These are phyloP conservation scores for Peucedramus taeniatus DNA, from an alignment of 2,113 vertebrate genomes.

Conservation along the genomic window DNA sequence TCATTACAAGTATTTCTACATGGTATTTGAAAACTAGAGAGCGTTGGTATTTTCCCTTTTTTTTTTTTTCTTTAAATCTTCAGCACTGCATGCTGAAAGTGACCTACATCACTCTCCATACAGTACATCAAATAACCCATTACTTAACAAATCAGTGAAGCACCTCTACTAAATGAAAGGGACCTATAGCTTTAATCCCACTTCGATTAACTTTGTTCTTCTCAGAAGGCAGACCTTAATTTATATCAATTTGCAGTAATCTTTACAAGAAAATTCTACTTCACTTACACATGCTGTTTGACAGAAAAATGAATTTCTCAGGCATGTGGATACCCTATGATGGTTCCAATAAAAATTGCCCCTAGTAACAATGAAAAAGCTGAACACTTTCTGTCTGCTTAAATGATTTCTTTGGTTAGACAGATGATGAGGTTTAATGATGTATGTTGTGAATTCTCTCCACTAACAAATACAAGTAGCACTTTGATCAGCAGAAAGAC, in stretches of 20 bases:
- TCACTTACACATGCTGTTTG: conserved; percentile 65
- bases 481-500: conserved; percentile 65
- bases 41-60: background rate
- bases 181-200: conserved; percentile 72
- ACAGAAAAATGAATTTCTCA: conserved; percentile 72
- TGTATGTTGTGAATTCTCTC: conserved; percentile 68
- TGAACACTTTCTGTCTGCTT: conserved; percentile 66
- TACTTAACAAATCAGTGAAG: conserved; percentile 75
- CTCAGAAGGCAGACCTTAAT: conserved; percentile 81
- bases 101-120: conserved; percentile 65
- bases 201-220: conserved; percentile 82
- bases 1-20: background rate
- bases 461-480: conserved; percentile 57
- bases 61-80: conserved; percentile 19
- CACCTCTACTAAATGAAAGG: conserved; percentile 72
- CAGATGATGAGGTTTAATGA: conserved; percentile 74
- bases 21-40: background rate
- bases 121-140: conserved; percentile 69
- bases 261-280: conserved; percentile 71
- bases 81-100: conserved; percentile 59
- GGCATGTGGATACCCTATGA: conserved; percentile 65
- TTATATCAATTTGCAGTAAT: conserved; percentile 86
- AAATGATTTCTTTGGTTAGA: conserved; percentile 66
- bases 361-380: conserved; percentile 58
- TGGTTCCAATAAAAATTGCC: conserved; percentile 75